phyloP scores from a whole-genome alignment of 2,113 vertebrate species.

The Empidonax alnorum region DNA sequence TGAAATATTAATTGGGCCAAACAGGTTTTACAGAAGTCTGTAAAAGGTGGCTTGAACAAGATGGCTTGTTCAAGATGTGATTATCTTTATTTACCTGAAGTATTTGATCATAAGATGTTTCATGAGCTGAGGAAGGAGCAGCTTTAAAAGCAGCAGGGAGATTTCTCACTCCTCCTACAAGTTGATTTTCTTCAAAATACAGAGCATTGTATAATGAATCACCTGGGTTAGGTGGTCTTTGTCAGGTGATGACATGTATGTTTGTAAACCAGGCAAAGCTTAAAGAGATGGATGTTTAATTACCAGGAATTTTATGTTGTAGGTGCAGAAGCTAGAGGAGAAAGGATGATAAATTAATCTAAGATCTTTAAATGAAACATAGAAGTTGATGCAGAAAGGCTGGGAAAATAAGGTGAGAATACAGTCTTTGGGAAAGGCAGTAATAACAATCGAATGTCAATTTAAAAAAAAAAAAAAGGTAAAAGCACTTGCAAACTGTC shows the following conservation, averaged over 20 bases:
- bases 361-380: not conserved
- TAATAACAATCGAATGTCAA: not conserved
- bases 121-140: not conserved
- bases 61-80: not conserved
- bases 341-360: conserved; percentile 14
- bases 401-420: not conserved
- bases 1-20: not conserved
- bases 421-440: not conserved
- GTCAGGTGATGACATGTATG: not conserved
- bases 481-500: not conserved
- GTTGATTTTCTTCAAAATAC: not conserved
- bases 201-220: not conserved
- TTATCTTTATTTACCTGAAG: not conserved
- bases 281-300: not conserved
- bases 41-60: too few species aligned
- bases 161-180: not conserved
- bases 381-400: not conserved
- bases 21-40: not conserved
- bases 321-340: not conserved
- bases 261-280: not conserved
- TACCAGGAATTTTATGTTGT: not conserved
- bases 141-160: not conserved
- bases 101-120: not conserved
- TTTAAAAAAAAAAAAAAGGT: not conserved
- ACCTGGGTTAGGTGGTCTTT: not conserved